Evolutionary conservation across 2,888 invertebrate species (phyloP).

Genomic region (Ganaspis brasiliensis): DNA sequence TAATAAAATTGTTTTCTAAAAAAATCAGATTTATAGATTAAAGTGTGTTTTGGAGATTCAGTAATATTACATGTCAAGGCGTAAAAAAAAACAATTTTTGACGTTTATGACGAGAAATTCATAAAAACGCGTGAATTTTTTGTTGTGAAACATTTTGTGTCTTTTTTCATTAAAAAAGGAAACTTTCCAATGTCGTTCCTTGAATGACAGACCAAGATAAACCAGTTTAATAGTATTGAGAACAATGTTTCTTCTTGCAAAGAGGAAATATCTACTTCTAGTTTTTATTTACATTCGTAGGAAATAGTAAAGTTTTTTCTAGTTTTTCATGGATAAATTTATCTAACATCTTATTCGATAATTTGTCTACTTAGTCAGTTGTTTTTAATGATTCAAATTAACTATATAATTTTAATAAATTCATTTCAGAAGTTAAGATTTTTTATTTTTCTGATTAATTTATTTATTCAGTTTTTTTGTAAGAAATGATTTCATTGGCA

Average conservation of each 20-base stretch:
- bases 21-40: too few species aligned
- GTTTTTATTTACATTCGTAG: conserved; percentile 2
- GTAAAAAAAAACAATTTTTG: not conserved
- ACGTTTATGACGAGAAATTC: not conserved
- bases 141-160: not conserved
- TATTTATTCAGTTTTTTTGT: too few species aligned
- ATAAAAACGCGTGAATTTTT: not conserved
- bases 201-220: conserved; percentile 44
- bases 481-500: too few species aligned
- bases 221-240: conserved; percentile 50
- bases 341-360: not conserved
- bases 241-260: conserved; percentile 34
- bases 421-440: too few species aligned
- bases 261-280: conserved; percentile 28
- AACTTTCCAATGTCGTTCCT: conserved; percentile 51
- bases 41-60: too few species aligned
- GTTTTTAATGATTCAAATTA: not conserved
- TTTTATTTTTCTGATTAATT: too few species aligned
- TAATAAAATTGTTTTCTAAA: too few species aligned
- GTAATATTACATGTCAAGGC: too few species aligned
- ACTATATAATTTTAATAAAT: not conserved
- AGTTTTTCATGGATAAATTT: conserved; percentile 8
- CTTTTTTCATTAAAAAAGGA: conserved; percentile 16
- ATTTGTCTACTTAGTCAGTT: not conserved
- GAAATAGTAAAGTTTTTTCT: not conserved